These are phyloP conservation scores for Idris sp. DNA, from an alignment of 1,140 invertebrate species.

Conservation along the genomic window DNA sequence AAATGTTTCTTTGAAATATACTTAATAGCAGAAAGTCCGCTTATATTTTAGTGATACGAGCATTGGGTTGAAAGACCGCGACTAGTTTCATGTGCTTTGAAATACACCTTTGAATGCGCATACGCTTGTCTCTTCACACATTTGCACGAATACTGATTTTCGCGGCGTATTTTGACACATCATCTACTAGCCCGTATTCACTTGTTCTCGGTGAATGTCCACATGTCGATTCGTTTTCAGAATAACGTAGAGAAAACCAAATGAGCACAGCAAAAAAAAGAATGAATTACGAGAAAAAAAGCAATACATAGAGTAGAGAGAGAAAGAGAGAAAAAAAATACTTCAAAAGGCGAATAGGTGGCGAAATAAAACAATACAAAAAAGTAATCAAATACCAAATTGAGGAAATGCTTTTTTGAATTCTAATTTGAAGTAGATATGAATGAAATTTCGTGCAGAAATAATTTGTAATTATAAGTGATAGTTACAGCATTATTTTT, in stretches of 20 bases:
- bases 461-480: conserved; percentile 29
- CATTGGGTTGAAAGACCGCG: conserved; percentile 38
- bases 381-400: conserved; percentile 51
- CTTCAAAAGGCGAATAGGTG: conserved; percentile 7
- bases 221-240: conserved; percentile 44
- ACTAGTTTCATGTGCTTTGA: conserved; percentile 15
- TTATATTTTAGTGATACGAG: conserved; percentile 46
- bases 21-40: conserved; percentile 30
- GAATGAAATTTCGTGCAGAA: conserved; percentile 14
- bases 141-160: conserved; percentile 52
- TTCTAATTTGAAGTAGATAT: conserved; percentile 37
- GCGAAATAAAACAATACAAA: conserved; percentile 22
- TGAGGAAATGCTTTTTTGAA: conserved; percentile 33
- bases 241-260: conserved; percentile 37
- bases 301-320: conserved; percentile 22
- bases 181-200: conserved; percentile 54
- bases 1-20: conserved; percentile 39
- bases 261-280: conserved; percentile 40
- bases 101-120: conserved; percentile 24
- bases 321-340: conserved; percentile 7
- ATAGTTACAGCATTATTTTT: conserved; percentile 34
- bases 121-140: conserved; percentile 42
- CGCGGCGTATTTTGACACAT: conserved; percentile 58
- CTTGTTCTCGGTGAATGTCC: conserved; percentile 55
- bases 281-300: conserved; percentile 24